Evolutionary conservation across 2,797 vertebrate genomes (phyloP), one percentile per base, ranked within the genome.

Genomic region (Babyrousa celebensis): DNA sequence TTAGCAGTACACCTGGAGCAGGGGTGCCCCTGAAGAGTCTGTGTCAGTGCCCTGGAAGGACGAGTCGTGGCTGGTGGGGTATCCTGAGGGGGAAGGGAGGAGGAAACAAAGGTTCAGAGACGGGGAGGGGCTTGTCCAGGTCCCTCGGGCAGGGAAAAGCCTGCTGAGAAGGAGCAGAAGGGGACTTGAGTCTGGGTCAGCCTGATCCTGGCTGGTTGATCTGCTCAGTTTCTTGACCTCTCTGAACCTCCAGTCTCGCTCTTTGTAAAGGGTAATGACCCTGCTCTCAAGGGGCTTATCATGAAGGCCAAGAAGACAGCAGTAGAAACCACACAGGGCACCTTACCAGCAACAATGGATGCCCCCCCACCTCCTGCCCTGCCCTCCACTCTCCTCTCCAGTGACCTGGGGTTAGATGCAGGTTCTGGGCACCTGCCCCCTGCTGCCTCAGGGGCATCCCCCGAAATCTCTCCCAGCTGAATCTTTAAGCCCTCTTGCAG

Each of bases 11-110:
- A 98, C 99, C 97, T 98, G 97, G 74, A 99, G 99, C 97, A 99
- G 98, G 29, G 99, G 99, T 15, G 99, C 99, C 6, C 99, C 99
- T 0, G 99, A 99, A 0, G 99, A 99, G 98, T 99, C 99, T 9
- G 99, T 99, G 98, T 99, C 99, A 0, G 99, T 99, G 98, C 99
- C 99, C 17, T 99, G 99, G 95, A 99, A 99, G 97, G 99, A 99
- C 11, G 99, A 98, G 4, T 99, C 99, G 97, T 99, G 99, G 96
- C 98, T 99, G 7, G 98, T 97, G 68, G 98, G 98, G 62, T 98
- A 99, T 97, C 99, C 99, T 98, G 98, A 98, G 94, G 58, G 98
- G 96, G 98, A 97, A 25, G 87, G 96, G 94, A 89, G 94, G 78
- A 96, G 56, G 95, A 97, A 89, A 70, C 58, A 96, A 48, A 58